Evolutionary conservation across 2,797 vertebrate species (phyloP), one percentile per base, ranked within the genome.

Genomic region (Erithacus rubecula): DNA sequence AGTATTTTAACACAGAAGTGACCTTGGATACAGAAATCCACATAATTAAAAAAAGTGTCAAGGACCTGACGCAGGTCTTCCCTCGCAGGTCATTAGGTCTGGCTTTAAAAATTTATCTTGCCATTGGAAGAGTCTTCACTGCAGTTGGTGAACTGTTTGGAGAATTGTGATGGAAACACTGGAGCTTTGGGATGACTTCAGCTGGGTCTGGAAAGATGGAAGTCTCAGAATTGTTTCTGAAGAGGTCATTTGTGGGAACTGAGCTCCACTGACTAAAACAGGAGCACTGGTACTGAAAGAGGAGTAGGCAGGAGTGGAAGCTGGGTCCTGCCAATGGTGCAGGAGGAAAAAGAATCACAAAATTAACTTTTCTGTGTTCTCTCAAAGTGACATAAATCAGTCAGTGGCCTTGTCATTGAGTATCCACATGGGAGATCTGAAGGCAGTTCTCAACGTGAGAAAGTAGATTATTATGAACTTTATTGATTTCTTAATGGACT

Each of bases 401-500:
- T 29, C 1, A 1, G 56, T 80, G 71, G 36, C 65, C 77, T n/a
- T 0, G 0, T 72, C 30, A 6, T 62, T 5, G 3, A 69, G 12
- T 52, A 17, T 74, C 41, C 51, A 36, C 15, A 0, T 22, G 49
- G 44, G 55, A 79, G 47, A 72, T 29, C 51, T 58, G 67, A 51
- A 69, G 59, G 32, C 72, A 30, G 30, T 27, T 77, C 68, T 58
- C 78, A 52, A 13, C 67, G 29, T 65, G 41, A 65, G 59, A n/a
- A 65, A 91, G 59, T 51, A 83, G 82, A 41, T 94, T 84, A 76
- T 85, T 39, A 77, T 85, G 55, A 87, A 43, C n/a, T 76, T 55
- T 15, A 91, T 85, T 87, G 77, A 91, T 95, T 84, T 76, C 36
- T 70, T 95, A 95, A 86, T 67, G 65, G 60, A 58, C 79, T 89